phyloP scores from a whole-genome alignment of 2,888 invertebrate species.

The Mythimna albipuncta region DNA sequence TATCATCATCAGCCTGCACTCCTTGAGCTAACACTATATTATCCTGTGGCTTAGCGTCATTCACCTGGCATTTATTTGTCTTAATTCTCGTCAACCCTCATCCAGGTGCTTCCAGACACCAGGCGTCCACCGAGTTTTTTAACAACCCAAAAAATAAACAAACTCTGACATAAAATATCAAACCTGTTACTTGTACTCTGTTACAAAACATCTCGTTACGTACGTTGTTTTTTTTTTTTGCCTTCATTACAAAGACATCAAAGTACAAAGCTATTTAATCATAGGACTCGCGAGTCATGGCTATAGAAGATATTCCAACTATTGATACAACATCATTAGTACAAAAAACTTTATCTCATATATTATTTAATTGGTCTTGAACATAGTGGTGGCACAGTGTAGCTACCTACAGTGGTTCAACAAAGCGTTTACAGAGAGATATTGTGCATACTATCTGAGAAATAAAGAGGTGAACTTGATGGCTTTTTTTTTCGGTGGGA shows the following conservation, averaged over 20 bases:
- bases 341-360: slow-evolving; percentile 43
- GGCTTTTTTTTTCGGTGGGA: background rate
- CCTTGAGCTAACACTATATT: no score
- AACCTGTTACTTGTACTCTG: slow-evolving; percentile 5
- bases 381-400: slow-evolving; percentile 5
- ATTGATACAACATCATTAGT: slow-evolving; percentile 33
- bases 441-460: background rate
- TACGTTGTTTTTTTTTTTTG: slow-evolving; percentile 38
- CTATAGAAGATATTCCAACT: slow-evolving; percentile 27
- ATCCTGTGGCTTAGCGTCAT: no score
- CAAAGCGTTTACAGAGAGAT: background rate
- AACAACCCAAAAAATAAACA: background rate
- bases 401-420: background rate
- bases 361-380: slow-evolving; percentile 28
- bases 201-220: slow-evolving; percentile 45
- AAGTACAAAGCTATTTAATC: slow-evolving; percentile 66
- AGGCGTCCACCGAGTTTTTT: no score
- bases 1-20: no score
- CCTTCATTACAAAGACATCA: slow-evolving; percentile 60
- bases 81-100: no score
- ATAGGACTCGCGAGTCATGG: slow-evolving; percentile 38
- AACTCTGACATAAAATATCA: background rate
- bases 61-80: no score
- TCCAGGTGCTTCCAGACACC: no score
- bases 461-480: background rate